These are phyloP conservation scores for Hedya salicella DNA, from an alignment of 2,888 invertebrate species.

Conservation along the genomic window DNA sequence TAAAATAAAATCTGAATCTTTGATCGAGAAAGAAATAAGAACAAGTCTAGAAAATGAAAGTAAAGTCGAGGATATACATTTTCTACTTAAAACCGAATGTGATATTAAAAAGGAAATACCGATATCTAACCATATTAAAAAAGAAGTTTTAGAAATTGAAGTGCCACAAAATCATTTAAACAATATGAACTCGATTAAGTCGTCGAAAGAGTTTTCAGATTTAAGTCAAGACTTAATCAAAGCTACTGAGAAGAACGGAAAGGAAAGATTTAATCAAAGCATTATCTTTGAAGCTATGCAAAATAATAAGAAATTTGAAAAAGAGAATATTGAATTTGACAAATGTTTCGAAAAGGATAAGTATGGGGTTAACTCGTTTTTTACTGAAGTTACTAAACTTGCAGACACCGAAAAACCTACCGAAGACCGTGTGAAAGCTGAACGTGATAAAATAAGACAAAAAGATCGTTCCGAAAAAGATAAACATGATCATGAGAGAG, in stretches of 20 bases:
- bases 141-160: constrained; percentile 64
- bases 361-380: constrained; percentile 53
- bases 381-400: constrained; percentile 57
- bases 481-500: constrained; percentile 61
- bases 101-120: constrained; percentile 57
- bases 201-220: constrained; percentile 59
- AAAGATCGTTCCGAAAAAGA: constrained; percentile 68
- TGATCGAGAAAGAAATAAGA: constrained; percentile 57
- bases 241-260: constrained; percentile 61
- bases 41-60: constrained; percentile 55
- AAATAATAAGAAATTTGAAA: constrained; percentile 63
- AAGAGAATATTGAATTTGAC: constrained; percentile 79
- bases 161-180: constrained; percentile 61
- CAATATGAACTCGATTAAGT: constrained; percentile 60
- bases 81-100: constrained; percentile 53
- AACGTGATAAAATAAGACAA: constrained; percentile 70
- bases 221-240: constrained; percentile 55
- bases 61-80: constrained; percentile 50
- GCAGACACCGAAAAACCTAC: constrained; percentile 70
- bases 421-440: constrained; percentile 70
- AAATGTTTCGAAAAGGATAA: constrained; percentile 73
- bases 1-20: constrained; percentile 56
- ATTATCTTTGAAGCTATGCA: constrained; percentile 55
- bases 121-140: constrained; percentile 58
- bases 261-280: constrained; percentile 61